Conservation (phyloP, 2,888 invertebrate genomes). For the Galerucella pusilla region DNA sequence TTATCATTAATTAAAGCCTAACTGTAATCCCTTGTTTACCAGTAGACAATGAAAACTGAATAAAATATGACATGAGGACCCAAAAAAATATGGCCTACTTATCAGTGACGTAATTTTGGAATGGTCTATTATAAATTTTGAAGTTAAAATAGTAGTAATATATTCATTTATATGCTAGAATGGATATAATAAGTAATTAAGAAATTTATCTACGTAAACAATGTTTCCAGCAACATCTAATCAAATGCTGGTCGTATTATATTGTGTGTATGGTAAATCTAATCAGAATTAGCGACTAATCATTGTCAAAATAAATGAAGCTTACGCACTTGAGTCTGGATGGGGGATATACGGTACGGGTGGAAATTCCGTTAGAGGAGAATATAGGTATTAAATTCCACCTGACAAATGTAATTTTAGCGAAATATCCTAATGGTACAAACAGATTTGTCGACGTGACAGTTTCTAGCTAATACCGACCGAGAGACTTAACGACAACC, state of each 20-base stretch:
- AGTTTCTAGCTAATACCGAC: conserved; percentile 61
- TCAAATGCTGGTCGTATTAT: conserved; percentile 13
- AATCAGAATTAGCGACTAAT: conserved; percentile 42
- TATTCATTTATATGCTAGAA: not conserved
- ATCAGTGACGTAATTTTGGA: too few relatives aligned
- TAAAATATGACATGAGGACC: too few relatives aligned
- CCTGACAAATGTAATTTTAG: conserved; percentile 63
- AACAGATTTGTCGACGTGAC: conserved; percentile 64
- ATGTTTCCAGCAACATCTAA: conserved; percentile 4
- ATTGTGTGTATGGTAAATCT: conserved; percentile 21
- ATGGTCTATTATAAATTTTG: too few relatives aligned
- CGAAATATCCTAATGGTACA: conserved; percentile 63
- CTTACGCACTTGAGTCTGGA: conserved; percentile 26
- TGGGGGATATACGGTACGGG: conserved; percentile 3
- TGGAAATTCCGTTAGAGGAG: conserved; percentile 38
- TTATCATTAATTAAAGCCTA: too few relatives aligned
- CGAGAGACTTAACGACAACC: conserved; percentile 63
- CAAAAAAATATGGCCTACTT: too few relatives aligned
- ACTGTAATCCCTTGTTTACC: too few relatives aligned
- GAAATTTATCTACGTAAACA: not conserved
- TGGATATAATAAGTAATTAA: not conserved
- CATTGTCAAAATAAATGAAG: conserved; percentile 41
- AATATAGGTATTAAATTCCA: conserved; percentile 59
- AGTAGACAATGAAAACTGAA: too few relatives aligned
- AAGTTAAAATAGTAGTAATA: too few relatives aligned